Conservation (phyloP, 2,888 invertebrate genomes). For the Digitonthophagus gazella region DNA sequence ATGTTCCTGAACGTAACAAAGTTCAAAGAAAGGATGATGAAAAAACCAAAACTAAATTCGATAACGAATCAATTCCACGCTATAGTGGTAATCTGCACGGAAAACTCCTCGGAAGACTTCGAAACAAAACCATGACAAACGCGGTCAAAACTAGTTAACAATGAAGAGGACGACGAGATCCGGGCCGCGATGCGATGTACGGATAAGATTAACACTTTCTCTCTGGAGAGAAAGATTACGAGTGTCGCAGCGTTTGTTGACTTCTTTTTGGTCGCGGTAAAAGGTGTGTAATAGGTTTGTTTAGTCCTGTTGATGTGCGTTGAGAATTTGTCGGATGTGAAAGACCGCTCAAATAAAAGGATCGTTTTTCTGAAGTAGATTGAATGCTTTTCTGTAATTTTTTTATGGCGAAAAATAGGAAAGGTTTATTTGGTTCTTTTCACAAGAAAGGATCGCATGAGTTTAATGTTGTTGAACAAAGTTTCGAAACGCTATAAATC, state of each 20-base stretch:
- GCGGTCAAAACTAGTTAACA: background rate
- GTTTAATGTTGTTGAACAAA: too few relatives aligned
- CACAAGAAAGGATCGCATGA: too few relatives aligned
- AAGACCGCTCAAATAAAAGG: background rate
- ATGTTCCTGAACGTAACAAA: too few relatives aligned
- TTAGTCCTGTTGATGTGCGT: background rate
- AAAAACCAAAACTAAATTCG: too few relatives aligned
- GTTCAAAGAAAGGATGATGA: too few relatives aligned
- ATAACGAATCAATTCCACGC: too few relatives aligned
- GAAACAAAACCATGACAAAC: background rate
- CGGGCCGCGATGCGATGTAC: background rate
- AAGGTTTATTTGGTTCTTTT: too few relatives aligned
- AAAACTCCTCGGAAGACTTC: background rate
- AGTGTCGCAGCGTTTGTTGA: too few relatives aligned
- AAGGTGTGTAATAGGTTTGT: background rate
- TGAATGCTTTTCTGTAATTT: too few relatives aligned
- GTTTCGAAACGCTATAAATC: too few relatives aligned
- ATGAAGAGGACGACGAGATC: background rate
- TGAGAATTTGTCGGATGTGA: background rate
- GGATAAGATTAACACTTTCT: background rate
- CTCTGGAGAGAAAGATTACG: background rate
- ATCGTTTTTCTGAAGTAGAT: background rate
- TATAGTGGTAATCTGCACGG: background rate
- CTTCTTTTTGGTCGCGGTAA: background rate
- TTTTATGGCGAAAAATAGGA: too few relatives aligned